Evolutionary conservation across 2,797 vertebrate species (phyloP).

Genomic region (Pempheris klunzingeri): DNA sequence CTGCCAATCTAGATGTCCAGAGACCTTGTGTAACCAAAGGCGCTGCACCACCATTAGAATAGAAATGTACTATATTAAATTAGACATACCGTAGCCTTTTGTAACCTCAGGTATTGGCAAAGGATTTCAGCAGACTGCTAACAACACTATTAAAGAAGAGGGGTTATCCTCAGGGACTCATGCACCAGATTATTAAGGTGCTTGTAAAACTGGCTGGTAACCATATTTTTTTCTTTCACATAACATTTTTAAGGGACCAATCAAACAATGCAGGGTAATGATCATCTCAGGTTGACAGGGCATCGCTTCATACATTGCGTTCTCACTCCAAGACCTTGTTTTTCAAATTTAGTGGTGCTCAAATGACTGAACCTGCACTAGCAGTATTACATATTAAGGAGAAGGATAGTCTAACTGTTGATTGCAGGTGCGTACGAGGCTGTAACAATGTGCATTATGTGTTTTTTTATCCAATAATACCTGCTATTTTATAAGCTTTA

Average conservation of each 20-base stretch:
- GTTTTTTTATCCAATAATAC: slow-evolving; percentile 34
- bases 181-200: slow-evolving; percentile 71
- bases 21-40: slow-evolving; percentile 70
- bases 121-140: slow-evolving; percentile 70
- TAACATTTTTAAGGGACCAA: slow-evolving; percentile 75
- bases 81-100: slow-evolving; percentile 61
- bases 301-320: slow-evolving; percentile 38
- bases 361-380: slow-evolving; percentile 45
- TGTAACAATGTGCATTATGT: slow-evolving; percentile 1
- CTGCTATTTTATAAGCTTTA: slow-evolving; percentile 44
- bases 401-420: slow-evolving; percentile 26
- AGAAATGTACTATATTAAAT: slow-evolving; percentile 67
- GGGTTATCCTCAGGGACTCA: slow-evolving; percentile 65
- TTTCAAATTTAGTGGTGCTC: slow-evolving; percentile 46
- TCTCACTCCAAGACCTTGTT: slow-evolving; percentile 41
- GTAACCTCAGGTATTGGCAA: slow-evolving; percentile 56
- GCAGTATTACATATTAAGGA: slow-evolving; percentile 29
- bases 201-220: slow-evolving; percentile 61
- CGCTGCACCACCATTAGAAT: slow-evolving; percentile 37
- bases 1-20: slow-evolving; percentile 67
- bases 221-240: slow-evolving; percentile 57
- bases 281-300: slow-evolving; percentile 68
- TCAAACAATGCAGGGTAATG: slow-evolving; percentile 79
- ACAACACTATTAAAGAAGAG: slow-evolving; percentile 70
- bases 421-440: slow-evolving; percentile 30